Evolutionary conservation across 1,140 invertebrate genomes (phyloP).

Genomic region (Drosophila subobscura): DNA sequence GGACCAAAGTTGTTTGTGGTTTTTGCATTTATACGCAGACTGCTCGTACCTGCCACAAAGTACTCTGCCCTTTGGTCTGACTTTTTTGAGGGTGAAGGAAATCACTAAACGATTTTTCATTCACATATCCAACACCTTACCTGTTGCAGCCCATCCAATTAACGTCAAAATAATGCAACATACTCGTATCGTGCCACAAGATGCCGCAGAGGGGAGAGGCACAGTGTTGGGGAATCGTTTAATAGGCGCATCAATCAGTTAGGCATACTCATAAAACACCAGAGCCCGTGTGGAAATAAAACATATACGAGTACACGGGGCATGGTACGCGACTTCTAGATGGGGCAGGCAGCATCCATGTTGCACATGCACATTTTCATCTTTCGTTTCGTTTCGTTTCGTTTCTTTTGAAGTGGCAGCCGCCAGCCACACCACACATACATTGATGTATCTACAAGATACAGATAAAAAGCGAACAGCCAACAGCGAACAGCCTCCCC

Average conservation of each 20-base stretch:
- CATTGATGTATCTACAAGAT: conserved; percentile 40
- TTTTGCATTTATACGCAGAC: conserved; percentile 13
- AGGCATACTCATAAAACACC: conserved; percentile 73
- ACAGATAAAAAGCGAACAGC: conserved; percentile 50
- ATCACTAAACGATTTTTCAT: conserved; percentile 63
- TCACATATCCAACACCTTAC: conserved; percentile 41
- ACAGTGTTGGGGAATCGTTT: conserved; percentile 57
- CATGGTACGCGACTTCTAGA: background rate
- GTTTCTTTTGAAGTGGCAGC: conserved; percentile 73
- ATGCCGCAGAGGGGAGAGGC: conserved; percentile 1
- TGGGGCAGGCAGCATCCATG: conserved; percentile 16
- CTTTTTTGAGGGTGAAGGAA: conserved; percentile 24
- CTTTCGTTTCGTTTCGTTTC: conserved; percentile 8
- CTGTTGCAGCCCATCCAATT: conserved; percentile 57
- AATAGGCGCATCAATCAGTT: conserved; percentile 77
- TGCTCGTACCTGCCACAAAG: background rate
- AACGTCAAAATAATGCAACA: conserved; percentile 68
- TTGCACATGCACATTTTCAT: conserved; percentile 54
- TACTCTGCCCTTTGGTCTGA: background rate
- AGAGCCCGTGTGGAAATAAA: conserved; percentile 66
- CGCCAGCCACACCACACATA: conserved; percentile 40
- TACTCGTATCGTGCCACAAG: conserved; percentile 12
- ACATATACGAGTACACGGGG: conserved; percentile 39
- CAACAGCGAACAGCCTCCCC: conserved; percentile 23
- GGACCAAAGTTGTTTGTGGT: conserved; percentile 19